These are phyloP conservation scores for Philypnodon macrostomus DNA, from an alignment of 2,797 vertebrate genomes.

Conservation along the genomic window DNA sequence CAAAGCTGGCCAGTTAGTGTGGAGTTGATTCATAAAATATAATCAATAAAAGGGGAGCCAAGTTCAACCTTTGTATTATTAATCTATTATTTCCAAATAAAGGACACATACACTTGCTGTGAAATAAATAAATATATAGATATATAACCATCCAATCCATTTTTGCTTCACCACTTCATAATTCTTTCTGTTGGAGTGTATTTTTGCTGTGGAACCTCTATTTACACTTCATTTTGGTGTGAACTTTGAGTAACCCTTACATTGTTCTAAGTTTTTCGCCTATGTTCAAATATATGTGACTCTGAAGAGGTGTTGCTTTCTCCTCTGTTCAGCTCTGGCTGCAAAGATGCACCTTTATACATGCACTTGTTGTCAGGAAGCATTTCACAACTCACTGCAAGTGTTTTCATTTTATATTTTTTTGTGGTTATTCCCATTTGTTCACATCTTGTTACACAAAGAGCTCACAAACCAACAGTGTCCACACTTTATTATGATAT, in stretches of 20 bases:
- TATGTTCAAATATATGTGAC: conserved; percentile 14
- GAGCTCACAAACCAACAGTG: conserved; percentile 24
- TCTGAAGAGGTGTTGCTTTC: conserved; percentile 23
- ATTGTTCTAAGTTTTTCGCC: conserved; percentile 22
- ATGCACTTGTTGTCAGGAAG: conserved; percentile 43
- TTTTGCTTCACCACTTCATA: not conserved
- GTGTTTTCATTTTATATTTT: conserved; percentile 20
- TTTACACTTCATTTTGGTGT: conserved; percentile 23
- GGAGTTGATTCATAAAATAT: too few species aligned
- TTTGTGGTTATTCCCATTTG: conserved; percentile 19
- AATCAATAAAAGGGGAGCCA: too few species aligned
- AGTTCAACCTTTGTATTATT: too few species aligned
- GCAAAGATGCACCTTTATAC: conserved; percentile 22
- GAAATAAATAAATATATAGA: too few species aligned
- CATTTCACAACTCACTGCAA: conserved; percentile 27
- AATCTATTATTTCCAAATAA: too few species aligned
- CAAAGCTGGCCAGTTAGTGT: too few species aligned
- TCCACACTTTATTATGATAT: conserved; percentile 29
- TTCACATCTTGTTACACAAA: conserved; percentile 40
- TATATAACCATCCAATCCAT: too few species aligned
- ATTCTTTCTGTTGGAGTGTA: not conserved
- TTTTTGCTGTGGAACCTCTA: not conserved
- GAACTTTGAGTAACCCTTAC: conserved; percentile 31
- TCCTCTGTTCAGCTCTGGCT: conserved; percentile 23
- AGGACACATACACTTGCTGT: too few species aligned